Evolutionary conservation across 2,113 vertebrate genomes (phyloP), one percentile per base, ranked within the genome.

Genomic region (Antigone vipio): DNA sequence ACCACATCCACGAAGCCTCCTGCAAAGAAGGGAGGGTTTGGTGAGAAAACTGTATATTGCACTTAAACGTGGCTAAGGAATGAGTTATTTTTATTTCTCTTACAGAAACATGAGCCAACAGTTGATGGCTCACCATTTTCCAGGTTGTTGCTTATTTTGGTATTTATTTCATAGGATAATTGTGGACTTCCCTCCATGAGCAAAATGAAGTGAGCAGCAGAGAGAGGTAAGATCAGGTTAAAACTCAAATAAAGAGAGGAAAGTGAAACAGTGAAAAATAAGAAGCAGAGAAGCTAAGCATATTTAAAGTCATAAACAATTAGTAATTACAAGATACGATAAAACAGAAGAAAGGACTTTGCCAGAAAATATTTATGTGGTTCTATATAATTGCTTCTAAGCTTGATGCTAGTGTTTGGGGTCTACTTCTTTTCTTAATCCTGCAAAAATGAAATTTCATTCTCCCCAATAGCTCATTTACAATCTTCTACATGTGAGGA

Each of bases 231-330:
- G 44, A 91, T 73, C 68, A 92, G 30, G 55, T 90, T 90, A 88
- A 93, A 77, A 85, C 26, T 71, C 64, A 92, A 58, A 94, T 75
- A 94, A 93, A 92, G 26, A 93, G 11, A 89, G 24, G 52, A 13
- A 67, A 74, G 15, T 7, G 35, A 72, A 95, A 60, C 30, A 68
- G 30, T 66, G 73, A 75, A 95, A 96, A 96, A 91, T 56, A 87
- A 32, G 77, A 94, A 32, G 27, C 22, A 64, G 69, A 75, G 26
- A 86, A 89, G 21, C 52, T 75, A 59, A 91, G 26, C 38, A 58
- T 62, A 62, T 88, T 93, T 88, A 73, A 96, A 93, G 80, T 91
- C 60, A 79, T 38, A 72, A 73, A 35, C 29, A 93, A 93, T 96
- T 79, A 91, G 60, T 50, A 76, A 82, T 93, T 82, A 75, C 35